Conservation (phyloP, 2,113 vertebrate species). For the Oriolus oriolus region DNA sequence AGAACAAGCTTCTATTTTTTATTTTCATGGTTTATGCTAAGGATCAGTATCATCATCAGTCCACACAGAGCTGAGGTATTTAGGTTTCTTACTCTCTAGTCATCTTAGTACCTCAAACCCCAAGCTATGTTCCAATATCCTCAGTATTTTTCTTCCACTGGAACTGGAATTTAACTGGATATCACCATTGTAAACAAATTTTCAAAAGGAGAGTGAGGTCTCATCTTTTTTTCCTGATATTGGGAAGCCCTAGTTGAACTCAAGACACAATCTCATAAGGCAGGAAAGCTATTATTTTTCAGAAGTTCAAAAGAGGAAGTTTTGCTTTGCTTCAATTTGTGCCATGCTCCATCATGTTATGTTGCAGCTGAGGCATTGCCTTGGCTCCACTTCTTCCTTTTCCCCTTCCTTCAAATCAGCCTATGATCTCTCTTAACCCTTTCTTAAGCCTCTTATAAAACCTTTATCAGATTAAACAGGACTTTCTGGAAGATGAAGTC, state of each 20-base stretch:
- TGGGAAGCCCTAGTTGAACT: background rate
- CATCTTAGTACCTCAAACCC: background rate
- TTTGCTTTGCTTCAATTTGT: background rate
- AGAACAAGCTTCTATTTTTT: background rate
- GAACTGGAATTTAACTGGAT: background rate
- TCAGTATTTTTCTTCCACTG: background rate
- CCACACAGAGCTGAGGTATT: background rate
- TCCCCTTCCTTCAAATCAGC: background rate
- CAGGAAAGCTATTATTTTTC: background rate
- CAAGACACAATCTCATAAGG: background rate
- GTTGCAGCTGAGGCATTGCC: background rate
- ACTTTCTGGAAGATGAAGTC: background rate
- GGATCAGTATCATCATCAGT: background rate
- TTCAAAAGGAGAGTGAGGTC: background rate
- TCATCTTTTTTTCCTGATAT: background rate
- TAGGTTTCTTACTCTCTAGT: background rate
- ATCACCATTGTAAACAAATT: background rate
- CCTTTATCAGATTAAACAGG: background rate
- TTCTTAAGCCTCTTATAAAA: background rate
- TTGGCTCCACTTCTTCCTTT: background rate
- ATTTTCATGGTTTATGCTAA: background rate
- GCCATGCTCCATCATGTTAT: background rate
- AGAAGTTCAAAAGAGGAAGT: background rate
- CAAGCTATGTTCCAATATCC: background rate
- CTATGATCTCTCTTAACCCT: background rate